Evolutionary conservation across 2,888 invertebrate genomes (phyloP), one percentile per base, ranked within the genome.

Genomic region (Mechanitis messenoides): DNA sequence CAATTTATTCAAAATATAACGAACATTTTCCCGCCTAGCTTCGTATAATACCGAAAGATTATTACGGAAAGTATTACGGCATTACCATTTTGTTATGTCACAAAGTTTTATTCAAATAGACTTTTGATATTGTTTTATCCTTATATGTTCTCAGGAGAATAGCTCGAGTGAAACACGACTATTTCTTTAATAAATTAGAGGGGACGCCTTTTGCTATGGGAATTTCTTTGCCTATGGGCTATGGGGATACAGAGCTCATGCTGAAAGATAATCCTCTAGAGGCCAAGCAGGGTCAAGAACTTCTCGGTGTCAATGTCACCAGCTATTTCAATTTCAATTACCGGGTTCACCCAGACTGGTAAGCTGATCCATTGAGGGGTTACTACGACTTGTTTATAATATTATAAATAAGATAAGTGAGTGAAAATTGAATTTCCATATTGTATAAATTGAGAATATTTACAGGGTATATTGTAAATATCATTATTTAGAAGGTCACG

Each of bases 181-280:
- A 97, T 79, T 97, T 94, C 84, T 97, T 92, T 81, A 93, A 95
- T 11, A 94, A 95, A 46, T 83, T 98, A 53, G 92, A 92, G n/a
- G 93, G 94, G 53, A 97, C 97, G 0, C 97, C 97, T 0, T 98
- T 97, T 81, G 94, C 96, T 0, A 91, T 98, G 79, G 97, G 95
- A 1, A 92, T 97, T 64, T 96, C 95, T 0, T 84, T 97, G 69
- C 97, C 97, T 0, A 92, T 93, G 72, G 92, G 91, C 1, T 97
- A 97, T 76, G 97, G 96, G 28, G 93, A 93, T 73, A 93, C 93
- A 60, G 93, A 94, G 79, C 92, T 94, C 58, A 86, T 94, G 81
- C 94, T 96, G 4, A 94, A 94, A 60, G 94, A 97, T 73, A 95
- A 95, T 79, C 94, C 96, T 12, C 86, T 92, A 58, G 93, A 92